Percentiles rank a stretch among this genome's conserved stretches.
These are phyloP conservation scores for Paramisgurnus dabryanus DNA, from an alignment of 2,113 vertebrate genomes.

Conservation along the genomic window DNA sequence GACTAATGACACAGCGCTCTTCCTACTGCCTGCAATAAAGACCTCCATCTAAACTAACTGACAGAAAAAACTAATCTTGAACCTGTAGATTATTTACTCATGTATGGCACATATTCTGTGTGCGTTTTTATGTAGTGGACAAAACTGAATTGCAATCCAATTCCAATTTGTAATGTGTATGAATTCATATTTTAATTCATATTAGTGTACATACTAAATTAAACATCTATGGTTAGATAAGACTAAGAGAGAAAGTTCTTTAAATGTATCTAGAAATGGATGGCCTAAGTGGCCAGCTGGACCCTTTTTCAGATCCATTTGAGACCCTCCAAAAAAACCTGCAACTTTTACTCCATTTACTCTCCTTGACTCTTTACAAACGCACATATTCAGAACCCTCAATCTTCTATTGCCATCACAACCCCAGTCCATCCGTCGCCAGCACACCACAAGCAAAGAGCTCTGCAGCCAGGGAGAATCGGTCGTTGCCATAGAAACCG, in stretches of 20 bases:
- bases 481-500: conserved; percentile 77
- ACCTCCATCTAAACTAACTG: conserved; percentile 28
- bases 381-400: conserved; percentile 2
- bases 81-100: neutral
- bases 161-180: neutral
- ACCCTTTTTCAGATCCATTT: neutral
- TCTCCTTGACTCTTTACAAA: conserved; percentile 6
- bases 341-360: conserved; percentile 1
- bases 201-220: conserved; percentile 57
- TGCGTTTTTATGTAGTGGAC: neutral
- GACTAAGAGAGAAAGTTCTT: conserved; percentile 67
- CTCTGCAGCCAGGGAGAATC: conserved; percentile 69
- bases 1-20: neutral
- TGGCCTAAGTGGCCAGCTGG: conserved; percentile 6
- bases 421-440: conserved; percentile 70
- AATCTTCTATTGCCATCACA: conserved; percentile 67
- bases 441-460: conserved; percentile 54
- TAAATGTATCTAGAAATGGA: conserved; percentile 59
- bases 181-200: neutral
- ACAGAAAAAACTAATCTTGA: neutral
- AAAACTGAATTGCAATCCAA: neutral
- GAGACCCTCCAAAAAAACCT: conserved; percentile 11
- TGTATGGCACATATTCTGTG: too few relatives aligned
- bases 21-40: neutral
- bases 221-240: conserved; percentile 69